Evolutionary conservation across 2,797 vertebrate species (phyloP), one percentile per base, ranked within the genome.

Genomic region (Alcedo quadribrachys): DNA sequence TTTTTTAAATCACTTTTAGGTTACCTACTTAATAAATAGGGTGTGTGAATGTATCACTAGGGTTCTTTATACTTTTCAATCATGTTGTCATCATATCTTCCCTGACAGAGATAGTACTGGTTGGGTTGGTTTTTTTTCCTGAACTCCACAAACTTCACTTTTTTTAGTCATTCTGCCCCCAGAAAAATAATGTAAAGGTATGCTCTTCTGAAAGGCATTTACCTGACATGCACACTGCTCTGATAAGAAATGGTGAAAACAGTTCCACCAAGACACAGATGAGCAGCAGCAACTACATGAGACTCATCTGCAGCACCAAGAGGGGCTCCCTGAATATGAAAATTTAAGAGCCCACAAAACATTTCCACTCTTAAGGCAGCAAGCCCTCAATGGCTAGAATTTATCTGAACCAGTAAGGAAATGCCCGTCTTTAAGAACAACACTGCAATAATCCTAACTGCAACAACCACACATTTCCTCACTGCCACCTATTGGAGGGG

Each of bases 401-500:
- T 53, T 35, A 69, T 66, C 16, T 3, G 5, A 83, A 75, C 11
- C 51, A 27, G 43, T 10, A 60, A 24, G 32, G 27, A 74, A 91
- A 65, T 27, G 27, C 9, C 45, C 68, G 33, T 33, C 58, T 71
- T 77, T 9, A 74, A 61, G 53, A 67, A 69, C 15, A 53, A 87
- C 0, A 3, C 28, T 43, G 61, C 61, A 85, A 65, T 48, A 14
- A 16, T 8, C 45, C 27, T 25, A 66, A 78, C 7, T 62, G 76
- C 5, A 15, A 60, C 68, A 62, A 76, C 66, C 24, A 74, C 13
- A 15, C 79, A 94, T 61, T 93, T 96, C 93, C 81, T 79, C 60
- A 81, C 81, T 92, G 95, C 89, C 95, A 96, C 82, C 93, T 96
- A 81, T 90, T 50, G 95, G 88, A n/a, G 58, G 73, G 51, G 83